phyloP scores from a whole-genome alignment of 2,888 invertebrate genomes.

The Pseudoips prasinana region DNA sequence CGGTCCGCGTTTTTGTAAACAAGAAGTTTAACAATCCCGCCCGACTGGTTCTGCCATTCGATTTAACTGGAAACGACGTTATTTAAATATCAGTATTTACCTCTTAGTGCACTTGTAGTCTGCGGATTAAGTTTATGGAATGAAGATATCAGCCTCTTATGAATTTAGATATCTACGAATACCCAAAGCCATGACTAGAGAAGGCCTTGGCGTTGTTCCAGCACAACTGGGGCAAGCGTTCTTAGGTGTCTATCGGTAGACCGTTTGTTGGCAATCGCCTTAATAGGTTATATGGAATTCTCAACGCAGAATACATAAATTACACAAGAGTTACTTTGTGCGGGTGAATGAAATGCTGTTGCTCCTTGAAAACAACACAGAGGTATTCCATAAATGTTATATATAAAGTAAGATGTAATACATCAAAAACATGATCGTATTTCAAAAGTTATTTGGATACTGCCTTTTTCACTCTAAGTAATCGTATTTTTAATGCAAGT shows the following conservation, averaged over 20 bases:
- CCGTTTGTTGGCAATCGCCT: conserved; percentile 73
- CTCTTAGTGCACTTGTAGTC: conserved; percentile 12
- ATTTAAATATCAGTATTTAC: conserved; percentile 15
- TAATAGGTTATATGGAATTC: conserved; percentile 63
- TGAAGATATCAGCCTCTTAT: conserved; percentile 35
- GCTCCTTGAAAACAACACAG: conserved; percentile 23
- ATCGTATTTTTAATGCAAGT: no score
- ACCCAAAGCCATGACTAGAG: conserved; percentile 51
- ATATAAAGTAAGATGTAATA: no score
- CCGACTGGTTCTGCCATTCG: conserved; percentile 11
- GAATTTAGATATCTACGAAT: conserved; percentile 46
- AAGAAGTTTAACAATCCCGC: conserved; percentile 7
- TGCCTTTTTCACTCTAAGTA: no score
- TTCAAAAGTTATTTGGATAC: conserved; percentile 8
- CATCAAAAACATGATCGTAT: conserved; percentile 26
- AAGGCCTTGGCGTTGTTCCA: conserved; percentile 67
- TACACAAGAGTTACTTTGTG: conserved; percentile 29
- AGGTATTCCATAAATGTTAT: conserved; percentile 23
- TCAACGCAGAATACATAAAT: conserved; percentile 33
- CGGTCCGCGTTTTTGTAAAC: conserved; percentile 13
- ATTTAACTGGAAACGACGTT: conserved; percentile 7
- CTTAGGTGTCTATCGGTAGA: conserved; percentile 61
- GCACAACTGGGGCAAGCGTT: conserved; percentile 63
- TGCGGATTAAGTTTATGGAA: conserved; percentile 26
- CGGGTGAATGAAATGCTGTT: conserved; percentile 34